Percentiles rank a stretch among this genome's conserved stretches.
Conservation (phyloP, 2,888 invertebrate genomes). For the Synergus gifuensis region DNA sequence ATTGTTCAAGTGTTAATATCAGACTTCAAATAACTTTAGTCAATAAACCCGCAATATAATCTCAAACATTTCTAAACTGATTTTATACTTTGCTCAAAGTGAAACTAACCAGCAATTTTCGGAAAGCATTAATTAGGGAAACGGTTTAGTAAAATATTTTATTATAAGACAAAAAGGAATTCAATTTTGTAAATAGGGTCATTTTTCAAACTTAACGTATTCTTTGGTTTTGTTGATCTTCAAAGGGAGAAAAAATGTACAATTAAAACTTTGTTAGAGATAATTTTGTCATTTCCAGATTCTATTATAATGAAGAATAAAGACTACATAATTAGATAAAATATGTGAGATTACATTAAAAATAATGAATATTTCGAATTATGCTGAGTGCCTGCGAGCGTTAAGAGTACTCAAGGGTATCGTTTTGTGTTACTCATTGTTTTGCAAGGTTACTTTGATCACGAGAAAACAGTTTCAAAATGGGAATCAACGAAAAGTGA, state of each 20-base stretch:
- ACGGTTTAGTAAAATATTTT: background rate
- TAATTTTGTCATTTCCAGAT: background rate
- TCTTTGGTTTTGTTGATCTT: background rate
- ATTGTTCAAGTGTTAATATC: too few relatives aligned
- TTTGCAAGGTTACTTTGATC: constrained; percentile 24
- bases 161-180: background rate
- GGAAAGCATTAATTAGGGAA: background rate
- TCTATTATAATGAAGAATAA: background rate
- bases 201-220: background rate
- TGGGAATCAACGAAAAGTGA: too few relatives aligned
- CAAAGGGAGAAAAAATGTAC: background rate
- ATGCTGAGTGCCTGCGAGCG: constrained; percentile 22
- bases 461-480: background rate
- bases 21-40: too few relatives aligned
- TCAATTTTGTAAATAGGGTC: background rate
- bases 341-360: constrained; percentile 20
- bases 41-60: too few relatives aligned
- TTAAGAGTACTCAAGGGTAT: constrained; percentile 3
- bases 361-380: constrained; percentile 33
- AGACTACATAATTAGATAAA: constrained; percentile 7
- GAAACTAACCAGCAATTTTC: background rate
- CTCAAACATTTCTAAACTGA: too few relatives aligned
- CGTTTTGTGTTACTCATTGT: constrained; percentile 16
- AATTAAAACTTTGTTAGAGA: too few relatives aligned
- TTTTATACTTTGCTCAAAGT: too few relatives aligned